A percentile compares a stretch with the other conserved stretches of the same genome.
Conservation (phyloP, 2,113 vertebrate species). For the Gymnocephalus cernua region DNA sequence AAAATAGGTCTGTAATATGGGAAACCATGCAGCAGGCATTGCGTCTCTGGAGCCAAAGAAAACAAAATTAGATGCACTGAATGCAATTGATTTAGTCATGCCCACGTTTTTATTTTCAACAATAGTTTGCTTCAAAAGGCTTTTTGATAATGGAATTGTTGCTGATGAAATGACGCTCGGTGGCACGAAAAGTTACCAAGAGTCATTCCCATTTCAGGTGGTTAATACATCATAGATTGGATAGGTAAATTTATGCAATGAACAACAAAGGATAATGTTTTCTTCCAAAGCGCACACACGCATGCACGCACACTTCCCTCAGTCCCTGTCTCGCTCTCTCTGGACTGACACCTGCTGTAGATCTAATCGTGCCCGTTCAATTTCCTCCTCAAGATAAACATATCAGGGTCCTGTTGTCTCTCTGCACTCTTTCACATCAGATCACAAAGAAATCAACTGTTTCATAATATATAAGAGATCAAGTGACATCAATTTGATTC, state of each 20-base stretch:
- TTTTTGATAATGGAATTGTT: conserved; percentile 10
- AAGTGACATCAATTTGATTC: conserved; percentile 28
- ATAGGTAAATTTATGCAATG: conserved; percentile 28
- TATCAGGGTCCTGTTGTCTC: conserved; percentile 33
- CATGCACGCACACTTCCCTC: neutral
- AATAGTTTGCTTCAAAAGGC: neutral
- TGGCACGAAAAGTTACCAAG: neutral
- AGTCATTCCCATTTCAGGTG: neutral
- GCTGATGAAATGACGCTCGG: conserved; percentile 7
- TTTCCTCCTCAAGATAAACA: conserved; percentile 64
- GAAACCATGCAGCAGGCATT: conserved; percentile 28
- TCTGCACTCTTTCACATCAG: conserved; percentile 17
- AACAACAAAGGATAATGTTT: conserved; percentile 5
- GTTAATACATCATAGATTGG: neutral
- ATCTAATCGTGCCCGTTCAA: conserved; percentile 60
- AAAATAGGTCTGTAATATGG: conserved; percentile 54
- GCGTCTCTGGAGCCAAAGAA: conserved; percentile 22
- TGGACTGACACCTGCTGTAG: conserved; percentile 39
- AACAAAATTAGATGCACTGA: conserved; percentile 38
- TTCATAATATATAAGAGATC: conserved; percentile 8
- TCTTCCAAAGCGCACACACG: neutral
- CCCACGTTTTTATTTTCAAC: conserved; percentile 16
- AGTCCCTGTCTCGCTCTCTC: neutral
- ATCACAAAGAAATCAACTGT: conserved; percentile 75
- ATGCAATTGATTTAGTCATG: conserved; percentile 4